Evolutionary conservation across 2,888 invertebrate species (phyloP).

Genomic region (Melipona bicolor): DNA sequence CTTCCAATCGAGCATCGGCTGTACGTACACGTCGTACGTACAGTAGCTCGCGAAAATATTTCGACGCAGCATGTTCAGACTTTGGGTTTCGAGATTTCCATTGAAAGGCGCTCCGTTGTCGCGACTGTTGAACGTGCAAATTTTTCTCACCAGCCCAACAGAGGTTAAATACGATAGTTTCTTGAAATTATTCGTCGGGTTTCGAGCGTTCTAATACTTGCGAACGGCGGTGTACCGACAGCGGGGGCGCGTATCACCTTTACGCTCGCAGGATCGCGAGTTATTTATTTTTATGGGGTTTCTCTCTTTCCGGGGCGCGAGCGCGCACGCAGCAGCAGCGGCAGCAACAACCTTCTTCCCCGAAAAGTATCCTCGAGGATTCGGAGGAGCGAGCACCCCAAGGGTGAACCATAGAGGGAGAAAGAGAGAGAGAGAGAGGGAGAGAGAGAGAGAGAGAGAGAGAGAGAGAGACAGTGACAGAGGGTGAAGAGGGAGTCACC

Average conservation of each 20-base stretch:
- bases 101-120: too few relatives aligned
- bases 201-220: background rate
- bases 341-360: conserved; percentile 20
- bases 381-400: conserved; percentile 47
- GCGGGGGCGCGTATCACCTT: conserved; percentile 72
- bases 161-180: background rate
- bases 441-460: conserved; percentile 12
- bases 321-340: conserved; percentile 7
- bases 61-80: background rate
- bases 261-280: conserved; percentile 74
- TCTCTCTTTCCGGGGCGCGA: conserved; percentile 66
- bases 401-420: conserved; percentile 34
- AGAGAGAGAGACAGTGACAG: conserved; percentile 20
- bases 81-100: too few relatives aligned
- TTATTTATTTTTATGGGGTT: conserved; percentile 83
- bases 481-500: conserved; percentile 20
- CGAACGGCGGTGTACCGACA: background rate
- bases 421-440: conserved; percentile 28
- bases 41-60: background rate
- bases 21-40: background rate
- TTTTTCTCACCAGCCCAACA: background rate
- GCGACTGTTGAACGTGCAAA: background rate
- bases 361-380: conserved; percentile 62
- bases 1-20: background rate
- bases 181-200: background rate